phyloP scores from a whole-genome alignment of 1,140 invertebrate species.

The Propsilocerus akamusi region DNA sequence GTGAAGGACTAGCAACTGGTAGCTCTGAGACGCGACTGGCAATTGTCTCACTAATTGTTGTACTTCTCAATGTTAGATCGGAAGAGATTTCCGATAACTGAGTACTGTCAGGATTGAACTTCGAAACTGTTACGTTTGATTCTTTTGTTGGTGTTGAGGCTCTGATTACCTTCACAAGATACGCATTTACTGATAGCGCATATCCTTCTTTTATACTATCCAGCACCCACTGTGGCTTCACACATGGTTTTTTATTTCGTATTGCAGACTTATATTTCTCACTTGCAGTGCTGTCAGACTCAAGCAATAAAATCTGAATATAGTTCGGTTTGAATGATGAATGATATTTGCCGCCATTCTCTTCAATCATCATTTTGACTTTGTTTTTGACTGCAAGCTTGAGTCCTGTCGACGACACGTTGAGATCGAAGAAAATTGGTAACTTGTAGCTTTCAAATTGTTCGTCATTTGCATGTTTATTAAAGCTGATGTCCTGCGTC shows the following conservation, averaged over 20 bases:
- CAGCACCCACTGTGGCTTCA: slow-evolving; percentile 55
- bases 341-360: slow-evolving; percentile 44
- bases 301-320: slow-evolving; percentile 20
- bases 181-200: slow-evolving; percentile 45
- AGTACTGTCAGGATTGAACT: slow-evolving; percentile 16
- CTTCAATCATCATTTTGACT: slow-evolving; percentile 47
- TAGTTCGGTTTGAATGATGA: slow-evolving; percentile 26
- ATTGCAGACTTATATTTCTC: slow-evolving; percentile 65
- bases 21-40: slow-evolving; percentile 12
- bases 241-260: slow-evolving; percentile 51
- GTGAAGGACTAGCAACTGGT: slow-evolving; percentile 9
- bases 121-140: slow-evolving; percentile 20
- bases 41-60: background rate
- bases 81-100: slow-evolving; percentile 1
- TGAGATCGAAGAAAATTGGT: no score
- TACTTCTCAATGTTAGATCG: background rate
- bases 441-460: no score
- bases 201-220: slow-evolving; percentile 55
- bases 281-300: slow-evolving; percentile 37
- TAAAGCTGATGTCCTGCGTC: no score
- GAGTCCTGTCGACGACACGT: slow-evolving; percentile 62
- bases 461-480: no score
- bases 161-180: slow-evolving; percentile 33
- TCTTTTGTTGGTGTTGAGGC: slow-evolving; percentile 33
- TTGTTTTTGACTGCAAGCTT: slow-evolving; percentile 40